Evolutionary conservation across 2,888 invertebrate genomes (phyloP), one percentile per base, ranked within the genome.

Genomic region (Ochropleura plecta): DNA sequence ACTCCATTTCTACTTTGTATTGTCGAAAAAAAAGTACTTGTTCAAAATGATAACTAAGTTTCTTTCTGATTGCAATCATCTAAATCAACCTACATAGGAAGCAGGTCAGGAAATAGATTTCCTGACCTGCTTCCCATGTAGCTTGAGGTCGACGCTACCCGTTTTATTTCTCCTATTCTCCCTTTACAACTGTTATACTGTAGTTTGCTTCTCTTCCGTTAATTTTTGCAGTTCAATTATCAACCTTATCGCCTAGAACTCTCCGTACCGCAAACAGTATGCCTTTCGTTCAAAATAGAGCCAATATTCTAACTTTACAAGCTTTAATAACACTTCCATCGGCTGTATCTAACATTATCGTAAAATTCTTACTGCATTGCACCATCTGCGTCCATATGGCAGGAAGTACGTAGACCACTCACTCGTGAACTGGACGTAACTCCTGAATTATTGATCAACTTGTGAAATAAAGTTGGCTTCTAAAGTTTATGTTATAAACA

Each of bases 391-490:
- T 20, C 9, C n/a, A 62, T 82, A 69, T 44, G 65, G 69, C 68
- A 71, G 81, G 81, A 84, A 69, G 69, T 84, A 66, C 51, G 12
- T 40, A 16, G 42, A 62, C 57, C 55, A 30, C 64, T 57, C 68
- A 60, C 30, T 84, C 68, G 70, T 67, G 70, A 68, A 84, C 55
- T 67, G 42, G 81, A 60, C 46, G 51, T 59, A 67, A 68, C 72
- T 84, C 66, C 82, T 85, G 82, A 76, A 82, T 82, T 76, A 85
- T 82, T 73, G 10, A 82, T 70, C 20, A 76, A 10, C 62, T 85
- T 85, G 73, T 68, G 85, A 85, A 82, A 76, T 84, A 81, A 62
- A 49, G 55, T 57, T 40, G 20, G 49, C 46, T 20, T 46, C 16
- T 62, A 71, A 81, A 85, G 48, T 81, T 76, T 55, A 72, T 66